Evolutionary conservation across 2,797 vertebrate species (phyloP), one percentile per base, ranked within the genome.

Genomic region (Esox masquinongy): DNA sequence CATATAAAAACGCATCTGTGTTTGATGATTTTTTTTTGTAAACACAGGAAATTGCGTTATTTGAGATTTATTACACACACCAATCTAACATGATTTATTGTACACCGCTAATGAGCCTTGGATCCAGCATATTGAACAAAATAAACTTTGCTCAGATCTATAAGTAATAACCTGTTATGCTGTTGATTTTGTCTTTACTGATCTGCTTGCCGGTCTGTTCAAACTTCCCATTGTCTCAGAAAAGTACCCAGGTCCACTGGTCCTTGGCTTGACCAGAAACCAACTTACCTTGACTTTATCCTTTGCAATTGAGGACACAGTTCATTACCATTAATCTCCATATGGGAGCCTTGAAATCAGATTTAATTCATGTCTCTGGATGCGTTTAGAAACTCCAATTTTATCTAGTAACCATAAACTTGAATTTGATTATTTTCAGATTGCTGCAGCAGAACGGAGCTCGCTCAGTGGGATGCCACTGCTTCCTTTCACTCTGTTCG

Each of bases 1-100:
- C 9, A 43, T 7, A 43, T 43, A 43, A 43, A 47, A 47, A 47
- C 12, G 12, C 43, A 47, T 47, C 68, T 77, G 77, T 59, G 80
- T 75, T 71, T 82, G 79, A 82, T 77, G 70, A 76, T 77, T 78
- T 39, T 77, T 39, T 77, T 43, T 76, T 22, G 63, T 72, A 85
- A 89, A 88, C 86, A 86, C 74, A 82, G 86, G 83, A 88, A 90
- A 89, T 83, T 79, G 77, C 69, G 77, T 77, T 72, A 76, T 79
- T 88, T 82, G 61, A 79, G 39, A 59, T 43, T 36, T 39, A 79
- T 82, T 73, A 53, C 72, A 81, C 67, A 85, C 67, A 76, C 76
- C 47, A 22, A 70, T 70, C 76, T 22, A 71, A 26, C 50, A 39
- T 86, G 86, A 90, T 87, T 83, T 76, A 82, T 82, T 75, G 66